phyloP scores from a whole-genome alignment of 2,113 vertebrate genomes.

The Glaucomys volans region DNA sequence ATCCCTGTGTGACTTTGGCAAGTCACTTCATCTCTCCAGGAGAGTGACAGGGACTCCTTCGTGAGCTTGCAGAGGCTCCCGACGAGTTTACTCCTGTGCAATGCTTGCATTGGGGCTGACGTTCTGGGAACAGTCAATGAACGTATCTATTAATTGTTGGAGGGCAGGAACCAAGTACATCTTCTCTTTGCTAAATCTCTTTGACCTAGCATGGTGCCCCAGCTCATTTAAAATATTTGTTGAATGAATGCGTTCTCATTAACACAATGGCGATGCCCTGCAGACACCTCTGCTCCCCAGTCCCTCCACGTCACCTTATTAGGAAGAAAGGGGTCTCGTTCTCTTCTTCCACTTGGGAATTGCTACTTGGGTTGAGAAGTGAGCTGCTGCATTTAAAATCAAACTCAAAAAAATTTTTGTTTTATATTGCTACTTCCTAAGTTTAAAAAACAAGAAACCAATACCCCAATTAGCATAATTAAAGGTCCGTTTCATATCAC shows the following conservation, averaged over 20 bases:
- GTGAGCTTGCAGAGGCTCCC: background rate
- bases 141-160: background rate
- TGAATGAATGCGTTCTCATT: background rate
- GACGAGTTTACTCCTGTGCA: background rate
- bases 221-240: background rate
- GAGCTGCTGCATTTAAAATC: conserved; percentile 56
- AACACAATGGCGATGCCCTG: background rate
- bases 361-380: conserved; percentile 10
- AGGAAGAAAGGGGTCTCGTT: background rate
- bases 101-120: background rate
- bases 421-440: background rate
- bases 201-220: background rate
- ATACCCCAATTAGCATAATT: conserved; percentile 65
- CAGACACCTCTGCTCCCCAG: no score
- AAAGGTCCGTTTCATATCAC: conserved; percentile 62
- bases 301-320: background rate
- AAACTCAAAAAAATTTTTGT: conserved; percentile 5
- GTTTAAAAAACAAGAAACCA: conserved; percentile 50
- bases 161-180: background rate
- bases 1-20: background rate
- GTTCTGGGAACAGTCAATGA: background rate
- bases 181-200: background rate
- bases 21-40: background rate
- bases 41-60: background rate
- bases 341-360: background rate